Percentiles rank a stretch among this genome's conserved stretches.
phyloP scores from a whole-genome alignment of 2,113 vertebrate genomes.

The Siphamia tubifer region DNA sequence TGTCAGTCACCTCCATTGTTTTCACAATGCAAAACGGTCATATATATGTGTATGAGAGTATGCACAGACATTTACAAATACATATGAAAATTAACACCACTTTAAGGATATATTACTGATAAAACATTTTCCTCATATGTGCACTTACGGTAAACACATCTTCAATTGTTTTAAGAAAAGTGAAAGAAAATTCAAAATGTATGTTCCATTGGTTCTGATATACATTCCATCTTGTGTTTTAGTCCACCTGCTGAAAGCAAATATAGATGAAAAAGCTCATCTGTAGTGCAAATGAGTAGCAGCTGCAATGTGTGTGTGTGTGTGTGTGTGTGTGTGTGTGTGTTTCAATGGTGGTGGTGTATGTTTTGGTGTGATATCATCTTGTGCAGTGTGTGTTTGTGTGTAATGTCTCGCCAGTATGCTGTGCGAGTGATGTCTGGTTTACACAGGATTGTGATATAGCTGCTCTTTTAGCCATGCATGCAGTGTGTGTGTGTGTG shows the following conservation, averaged over 20 bases:
- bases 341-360: constrained; percentile 22
- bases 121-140: not conserved
- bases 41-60: no score
- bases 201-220: constrained; percentile 33
- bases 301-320: constrained; percentile 44
- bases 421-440: constrained; percentile 67
- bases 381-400: constrained; percentile 49
- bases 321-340: not conserved
- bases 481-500: constrained; percentile 22
- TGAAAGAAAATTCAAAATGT: constrained; percentile 27
- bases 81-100: no score
- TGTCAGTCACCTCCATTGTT: no score
- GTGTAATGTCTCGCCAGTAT: constrained; percentile 68
- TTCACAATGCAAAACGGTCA: no score
- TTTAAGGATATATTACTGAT: no score
- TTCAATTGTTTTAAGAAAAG: constrained; percentile 29
- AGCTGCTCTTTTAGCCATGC: constrained; percentile 34
- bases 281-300: constrained; percentile 69
- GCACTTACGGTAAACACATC: not conserved
- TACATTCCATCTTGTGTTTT: constrained; percentile 34
- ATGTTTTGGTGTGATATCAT: constrained; percentile 69
- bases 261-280: constrained; percentile 57
- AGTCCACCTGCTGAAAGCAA: constrained; percentile 42
- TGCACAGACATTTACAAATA: no score
- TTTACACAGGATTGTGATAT: constrained; percentile 57